Conservation (phyloP, 1,140 invertebrate species). For the Doryteuthis pealeii region DNA sequence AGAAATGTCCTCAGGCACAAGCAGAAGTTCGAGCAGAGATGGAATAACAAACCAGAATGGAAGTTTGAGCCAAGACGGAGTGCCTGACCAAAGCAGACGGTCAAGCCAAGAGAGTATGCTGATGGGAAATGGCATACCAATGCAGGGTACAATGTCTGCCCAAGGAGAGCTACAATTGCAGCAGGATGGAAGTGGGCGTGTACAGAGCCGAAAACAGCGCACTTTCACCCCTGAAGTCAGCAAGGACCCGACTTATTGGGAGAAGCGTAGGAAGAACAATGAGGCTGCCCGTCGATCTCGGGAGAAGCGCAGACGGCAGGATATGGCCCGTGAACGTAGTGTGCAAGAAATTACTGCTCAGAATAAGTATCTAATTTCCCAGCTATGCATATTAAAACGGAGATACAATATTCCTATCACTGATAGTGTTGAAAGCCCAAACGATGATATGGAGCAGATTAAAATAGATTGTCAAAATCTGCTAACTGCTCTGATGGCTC, state of each 20-base stretch:
- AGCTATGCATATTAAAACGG: constrained; percentile 88
- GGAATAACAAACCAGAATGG: no score
- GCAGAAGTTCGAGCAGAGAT: no score
- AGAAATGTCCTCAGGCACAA: no score
- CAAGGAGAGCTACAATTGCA: not conserved
- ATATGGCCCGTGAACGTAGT: constrained; percentile 92
- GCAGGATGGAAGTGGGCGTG: constrained; percentile 11
- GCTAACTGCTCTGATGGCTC: no score
- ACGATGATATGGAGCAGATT: constrained; percentile 14
- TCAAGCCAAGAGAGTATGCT: no score
- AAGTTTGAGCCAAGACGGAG: no score
- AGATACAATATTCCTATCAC: constrained; percentile 78
- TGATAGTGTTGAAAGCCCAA: constrained; percentile 28
- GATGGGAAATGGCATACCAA: no score
- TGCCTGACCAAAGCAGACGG: no score
- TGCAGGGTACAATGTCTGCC: not conserved
- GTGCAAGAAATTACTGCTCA: constrained; percentile 93
- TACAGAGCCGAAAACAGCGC: constrained; percentile 75
- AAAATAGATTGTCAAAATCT: not conserved
- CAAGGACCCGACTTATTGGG: constrained; percentile 98
- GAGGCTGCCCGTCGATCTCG: constrained; percentile 92
- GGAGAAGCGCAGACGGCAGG: constrained; percentile 93
- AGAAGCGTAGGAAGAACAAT: constrained; percentile 90
- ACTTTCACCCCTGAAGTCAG: constrained; percentile 96
- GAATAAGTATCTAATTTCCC: constrained; percentile 89